Evolutionary conservation across 1,140 invertebrate genomes (phyloP).

Genomic region (Lordiphosa clarofinis): DNA sequence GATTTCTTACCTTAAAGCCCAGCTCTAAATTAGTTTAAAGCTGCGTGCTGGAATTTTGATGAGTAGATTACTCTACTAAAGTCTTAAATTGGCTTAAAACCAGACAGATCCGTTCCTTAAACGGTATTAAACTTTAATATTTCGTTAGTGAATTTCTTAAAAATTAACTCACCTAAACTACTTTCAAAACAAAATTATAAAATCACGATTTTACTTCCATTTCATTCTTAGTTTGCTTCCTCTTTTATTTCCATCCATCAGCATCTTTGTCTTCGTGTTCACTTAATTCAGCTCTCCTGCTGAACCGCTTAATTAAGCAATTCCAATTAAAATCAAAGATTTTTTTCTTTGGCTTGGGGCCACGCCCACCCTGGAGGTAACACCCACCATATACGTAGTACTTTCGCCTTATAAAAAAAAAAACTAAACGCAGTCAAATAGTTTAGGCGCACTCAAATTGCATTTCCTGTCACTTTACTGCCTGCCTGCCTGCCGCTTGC

Average conservation of each 20-base stretch:
- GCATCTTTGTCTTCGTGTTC: slow-evolving; percentile 15
- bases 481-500: slow-evolving; percentile 43
- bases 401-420: slow-evolving; percentile 68
- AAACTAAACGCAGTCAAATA: slow-evolving; percentile 69
- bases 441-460: slow-evolving; percentile 66
- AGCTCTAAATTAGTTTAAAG: no score
- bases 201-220: not conserved
- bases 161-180: no score
- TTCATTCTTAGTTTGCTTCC: not conserved
- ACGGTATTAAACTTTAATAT: no score
- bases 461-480: slow-evolving; percentile 70
- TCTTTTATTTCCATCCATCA: slow-evolving; percentile 1
- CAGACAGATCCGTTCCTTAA: no score
- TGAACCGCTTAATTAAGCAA: slow-evolving; percentile 62
- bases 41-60: no score
- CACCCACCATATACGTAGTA: slow-evolving; percentile 44
- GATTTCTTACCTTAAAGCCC: no score
- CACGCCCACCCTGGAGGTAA: slow-evolving; percentile 50
- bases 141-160: no score
- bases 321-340: slow-evolving; percentile 58
- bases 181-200: no score
- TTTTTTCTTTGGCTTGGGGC: slow-evolving; percentile 28
- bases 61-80: no score
- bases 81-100: no score
- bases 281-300: slow-evolving; percentile 24